Conservation (phyloP, 37 sponge, comb jelly and placozoan species). For the Oscarella lobularis region DNA sequence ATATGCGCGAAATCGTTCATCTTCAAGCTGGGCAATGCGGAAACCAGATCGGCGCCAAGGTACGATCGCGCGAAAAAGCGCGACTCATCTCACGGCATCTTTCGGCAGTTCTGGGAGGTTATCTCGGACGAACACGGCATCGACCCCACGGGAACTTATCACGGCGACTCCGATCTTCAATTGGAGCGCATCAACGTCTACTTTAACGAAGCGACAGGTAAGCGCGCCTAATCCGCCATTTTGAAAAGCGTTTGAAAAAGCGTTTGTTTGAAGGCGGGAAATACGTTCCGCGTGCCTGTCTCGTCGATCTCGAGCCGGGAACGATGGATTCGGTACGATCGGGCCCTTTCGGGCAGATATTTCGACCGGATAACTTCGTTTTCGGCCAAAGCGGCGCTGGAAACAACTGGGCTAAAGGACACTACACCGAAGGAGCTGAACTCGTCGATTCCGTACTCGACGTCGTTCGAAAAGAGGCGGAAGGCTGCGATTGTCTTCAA, state of each 20-base stretch:
- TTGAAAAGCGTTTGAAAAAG: slow-evolving; percentile 20
- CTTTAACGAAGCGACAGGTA: slow-evolving; percentile 66
- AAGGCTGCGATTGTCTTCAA: slow-evolving; percentile 99
- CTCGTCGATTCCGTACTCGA: slow-evolving; percentile 99
- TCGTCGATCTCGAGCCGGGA: slow-evolving; percentile 76
- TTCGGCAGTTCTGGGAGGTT: slow-evolving; percentile 48
- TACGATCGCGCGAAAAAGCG: slow-evolving; percentile 61
- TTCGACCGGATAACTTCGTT: slow-evolving; percentile 99
- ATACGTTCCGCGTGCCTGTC: slow-evolving; percentile 41
- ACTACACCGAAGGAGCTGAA: slow-evolving; percentile 87
- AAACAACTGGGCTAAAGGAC: slow-evolving; percentile 99
- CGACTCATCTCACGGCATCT: slow-evolving; percentile 60
- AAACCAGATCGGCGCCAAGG: slow-evolving; percentile 99
- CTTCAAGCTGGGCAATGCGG: slow-evolving; percentile 99
- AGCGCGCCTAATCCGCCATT: slow-evolving; percentile 15
- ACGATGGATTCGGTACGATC: slow-evolving; percentile 99
- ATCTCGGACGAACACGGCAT: slow-evolving; percentile 98
- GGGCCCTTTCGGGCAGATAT: slow-evolving; percentile 98
- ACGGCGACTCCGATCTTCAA: slow-evolving; percentile 98
- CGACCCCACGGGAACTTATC: slow-evolving; percentile 99
- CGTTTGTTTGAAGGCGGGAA: slow-evolving; percentile 25
- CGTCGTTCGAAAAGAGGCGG: slow-evolving; percentile 96
- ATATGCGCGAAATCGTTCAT: slow-evolving; percentile 99
- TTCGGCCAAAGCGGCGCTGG: slow-evolving; percentile 98
- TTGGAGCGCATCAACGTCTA: slow-evolving; percentile 99